Evolutionary conservation across 2,888 invertebrate genomes (phyloP).

Genomic region (Bellardia bayeri): DNA sequence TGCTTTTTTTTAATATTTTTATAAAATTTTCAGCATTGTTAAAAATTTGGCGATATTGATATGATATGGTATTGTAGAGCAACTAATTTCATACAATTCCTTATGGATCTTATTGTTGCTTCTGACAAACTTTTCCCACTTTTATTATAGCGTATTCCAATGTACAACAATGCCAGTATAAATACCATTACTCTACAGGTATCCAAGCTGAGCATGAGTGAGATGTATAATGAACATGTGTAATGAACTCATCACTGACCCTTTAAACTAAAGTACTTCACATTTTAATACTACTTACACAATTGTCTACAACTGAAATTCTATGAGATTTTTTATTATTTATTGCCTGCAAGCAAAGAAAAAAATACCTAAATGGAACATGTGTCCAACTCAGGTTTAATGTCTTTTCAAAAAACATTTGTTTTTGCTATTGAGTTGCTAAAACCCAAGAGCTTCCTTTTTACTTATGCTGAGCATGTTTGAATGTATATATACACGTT

Average conservation of each 20-base stretch:
- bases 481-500: background rate
- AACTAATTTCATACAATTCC: too few relatives aligned
- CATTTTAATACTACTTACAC: background rate
- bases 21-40: too few relatives aligned
- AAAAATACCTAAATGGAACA: background rate
- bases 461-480: background rate
- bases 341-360: background rate
- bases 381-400: background rate
- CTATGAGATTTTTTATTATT: background rate
- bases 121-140: too few relatives aligned
- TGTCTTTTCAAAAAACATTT: background rate
- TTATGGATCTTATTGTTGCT: too few relatives aligned
- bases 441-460: background rate
- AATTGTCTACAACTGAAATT: background rate
- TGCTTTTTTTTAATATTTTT: too few relatives aligned
- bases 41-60: too few relatives aligned
- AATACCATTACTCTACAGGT: background rate
- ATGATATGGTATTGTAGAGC: too few relatives aligned
- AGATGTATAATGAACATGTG: background rate
- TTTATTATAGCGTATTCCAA: too few relatives aligned
- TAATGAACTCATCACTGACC: constrained; percentile 41
- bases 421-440: background rate
- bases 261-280: background rate
- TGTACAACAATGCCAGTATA: too few relatives aligned
- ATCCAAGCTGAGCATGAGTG: background rate